A percentile compares a stretch with the other conserved stretches of the same genome.
Conservation (phyloP, 2,888 invertebrate species). For the Apantesis nais region DNA sequence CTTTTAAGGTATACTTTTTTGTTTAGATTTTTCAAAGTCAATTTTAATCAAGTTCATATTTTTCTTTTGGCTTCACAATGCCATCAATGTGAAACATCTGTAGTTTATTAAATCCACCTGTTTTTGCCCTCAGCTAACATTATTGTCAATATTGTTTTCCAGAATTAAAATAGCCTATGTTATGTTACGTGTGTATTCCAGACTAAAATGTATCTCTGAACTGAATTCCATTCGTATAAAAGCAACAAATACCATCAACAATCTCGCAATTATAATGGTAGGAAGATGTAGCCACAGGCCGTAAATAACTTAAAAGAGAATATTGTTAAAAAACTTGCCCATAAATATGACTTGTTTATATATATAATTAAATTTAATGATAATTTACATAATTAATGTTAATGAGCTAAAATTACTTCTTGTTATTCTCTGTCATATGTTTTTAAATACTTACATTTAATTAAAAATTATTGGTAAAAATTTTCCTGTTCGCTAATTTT, state of each 20-base stretch:
- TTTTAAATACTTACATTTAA: conserved; percentile 20
- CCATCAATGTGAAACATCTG: too few species aligned
- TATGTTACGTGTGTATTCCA: neutral
- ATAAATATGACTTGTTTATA: neutral
- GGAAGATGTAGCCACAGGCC: neutral
- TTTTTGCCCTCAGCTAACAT: neutral
- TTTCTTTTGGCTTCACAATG: neutral
- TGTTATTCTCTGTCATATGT: neutral
- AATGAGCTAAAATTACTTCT: conserved; percentile 1
- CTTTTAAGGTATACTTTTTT: too few species aligned
- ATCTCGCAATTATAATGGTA: neutral
- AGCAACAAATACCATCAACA: neutral
- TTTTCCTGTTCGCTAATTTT: conserved; percentile 3
- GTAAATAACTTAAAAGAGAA: neutral
- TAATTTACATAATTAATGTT: neutral
- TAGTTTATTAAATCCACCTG: too few species aligned
- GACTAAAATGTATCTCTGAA: neutral
- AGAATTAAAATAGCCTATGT: neutral
- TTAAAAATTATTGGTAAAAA: conserved; percentile 6
- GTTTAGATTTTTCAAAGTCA: neutral
- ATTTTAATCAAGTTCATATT: neutral
- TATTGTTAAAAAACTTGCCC: neutral
- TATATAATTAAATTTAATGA: neutral
- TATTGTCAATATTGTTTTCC: neutral
- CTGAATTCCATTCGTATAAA: neutral